These are phyloP conservation scores for Timandra comae DNA, from an alignment of 2,888 invertebrate species.

Conservation along the genomic window DNA sequence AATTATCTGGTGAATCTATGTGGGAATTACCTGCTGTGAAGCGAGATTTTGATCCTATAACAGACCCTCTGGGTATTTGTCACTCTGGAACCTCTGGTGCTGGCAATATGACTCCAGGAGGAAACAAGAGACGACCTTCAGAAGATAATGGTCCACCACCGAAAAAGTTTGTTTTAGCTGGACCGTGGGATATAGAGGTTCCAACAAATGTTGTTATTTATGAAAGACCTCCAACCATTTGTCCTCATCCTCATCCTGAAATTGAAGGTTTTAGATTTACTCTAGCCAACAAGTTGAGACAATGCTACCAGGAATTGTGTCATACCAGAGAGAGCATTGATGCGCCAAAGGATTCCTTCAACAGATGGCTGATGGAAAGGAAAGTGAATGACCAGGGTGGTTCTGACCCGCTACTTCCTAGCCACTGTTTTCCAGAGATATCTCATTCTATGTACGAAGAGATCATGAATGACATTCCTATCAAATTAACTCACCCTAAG, in stretches of 20 bases:
- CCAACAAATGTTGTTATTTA: conserved; percentile 93
- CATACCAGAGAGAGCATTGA: conserved; percentile 94
- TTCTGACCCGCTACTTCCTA: conserved; percentile 92
- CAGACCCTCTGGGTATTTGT: conserved; percentile 92
- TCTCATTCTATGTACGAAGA: conserved; percentile 97
- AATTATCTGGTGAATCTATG: conserved; percentile 94
- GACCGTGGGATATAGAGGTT: conserved; percentile 97
- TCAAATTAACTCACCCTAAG: conserved; percentile 95
- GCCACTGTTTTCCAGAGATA: conserved; percentile 93
- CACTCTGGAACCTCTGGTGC: conserved; percentile 63
- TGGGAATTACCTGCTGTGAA: conserved; percentile 96
- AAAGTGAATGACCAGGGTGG: conserved; percentile 93
- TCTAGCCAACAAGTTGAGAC: conserved; percentile 88
- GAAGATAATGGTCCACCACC: conserved; percentile 87
- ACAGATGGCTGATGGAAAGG: conserved; percentile 96
- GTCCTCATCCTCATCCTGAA: conserved; percentile 96
- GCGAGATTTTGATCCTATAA: conserved; percentile 91
- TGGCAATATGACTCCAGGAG: conserved; percentile 71
- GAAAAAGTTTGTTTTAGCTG: conserved; percentile 91
- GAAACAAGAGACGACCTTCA: conserved; percentile 85
- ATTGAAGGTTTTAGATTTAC: conserved; percentile 91
- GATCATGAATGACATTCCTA: conserved; percentile 98
- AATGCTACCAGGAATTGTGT: conserved; percentile 95
- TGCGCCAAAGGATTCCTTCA: conserved; percentile 97
- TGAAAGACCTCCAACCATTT: conserved; percentile 89